Conservation (phyloP, 35 echinoderm and acorn worm species). For the Anneissia japonica region DNA sequence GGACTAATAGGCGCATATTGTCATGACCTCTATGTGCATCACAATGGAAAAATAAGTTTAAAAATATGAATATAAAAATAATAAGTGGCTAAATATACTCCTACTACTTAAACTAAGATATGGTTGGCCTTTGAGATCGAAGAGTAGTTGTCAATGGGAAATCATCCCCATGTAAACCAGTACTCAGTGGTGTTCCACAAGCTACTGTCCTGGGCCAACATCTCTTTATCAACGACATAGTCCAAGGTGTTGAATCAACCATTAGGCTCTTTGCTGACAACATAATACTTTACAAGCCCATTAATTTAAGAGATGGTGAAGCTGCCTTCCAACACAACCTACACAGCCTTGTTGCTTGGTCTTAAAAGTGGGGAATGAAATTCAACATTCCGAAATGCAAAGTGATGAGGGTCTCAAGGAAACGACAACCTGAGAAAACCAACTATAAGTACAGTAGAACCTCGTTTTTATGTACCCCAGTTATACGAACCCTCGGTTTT, state of each 20-base stretch:
- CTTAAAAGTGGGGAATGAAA: slow-evolving; percentile 1
- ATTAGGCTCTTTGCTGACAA: slow-evolving; percentile 12
- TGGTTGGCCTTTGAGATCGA: too few relatives aligned
- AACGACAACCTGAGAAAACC: too few relatives aligned
- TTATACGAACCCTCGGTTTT: too few relatives aligned
- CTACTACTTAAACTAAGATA: too few relatives aligned
- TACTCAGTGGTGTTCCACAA: slow-evolving; percentile 27
- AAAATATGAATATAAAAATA: too few relatives aligned
- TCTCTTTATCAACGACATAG: not conserved
- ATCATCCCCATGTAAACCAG: slow-evolving; percentile 10
- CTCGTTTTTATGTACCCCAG: too few relatives aligned
- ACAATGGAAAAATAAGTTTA: too few relatives aligned
- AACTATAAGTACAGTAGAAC: too few relatives aligned
- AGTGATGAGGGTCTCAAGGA: slow-evolving; percentile 19
- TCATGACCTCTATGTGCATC: too few relatives aligned
- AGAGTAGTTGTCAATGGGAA: slow-evolving; percentile 17
- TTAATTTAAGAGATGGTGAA: not conserved
- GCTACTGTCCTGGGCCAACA: slow-evolving; percentile 13
- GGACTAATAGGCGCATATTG: too few relatives aligned
- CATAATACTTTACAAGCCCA: not conserved
- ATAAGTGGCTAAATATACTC: too few relatives aligned
- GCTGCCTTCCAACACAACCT: not conserved
- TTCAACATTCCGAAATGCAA: slow-evolving; percentile 18
- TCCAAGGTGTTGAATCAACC: too few relatives aligned
- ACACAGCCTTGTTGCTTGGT: not conserved